These are phyloP conservation scores for Eurois occulta DNA, from an alignment of 2,888 invertebrate genomes.

Conservation along the genomic window DNA sequence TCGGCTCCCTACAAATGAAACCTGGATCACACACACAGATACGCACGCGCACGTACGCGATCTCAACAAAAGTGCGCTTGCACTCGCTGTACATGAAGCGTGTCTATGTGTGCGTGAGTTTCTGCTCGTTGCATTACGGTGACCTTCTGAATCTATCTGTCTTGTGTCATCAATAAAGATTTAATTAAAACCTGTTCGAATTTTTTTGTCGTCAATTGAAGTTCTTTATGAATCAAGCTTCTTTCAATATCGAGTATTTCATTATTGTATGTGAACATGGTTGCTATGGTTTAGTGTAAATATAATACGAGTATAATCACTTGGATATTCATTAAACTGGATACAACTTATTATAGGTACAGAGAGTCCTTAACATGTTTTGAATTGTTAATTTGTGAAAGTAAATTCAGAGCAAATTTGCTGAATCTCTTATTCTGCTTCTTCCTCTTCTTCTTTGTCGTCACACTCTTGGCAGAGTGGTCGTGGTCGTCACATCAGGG, in stretches of 20 bases:
- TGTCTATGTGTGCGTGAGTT: not conserved
- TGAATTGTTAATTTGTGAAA: too few relatives aligned
- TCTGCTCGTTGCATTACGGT: not conserved
- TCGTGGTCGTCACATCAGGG: too few relatives aligned
- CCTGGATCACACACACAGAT: not conserved
- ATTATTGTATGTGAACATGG: not conserved
- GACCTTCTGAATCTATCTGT: not conserved
- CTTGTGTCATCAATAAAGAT: constrained; percentile 22
- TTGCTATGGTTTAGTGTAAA: not conserved
- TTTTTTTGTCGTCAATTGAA: constrained; percentile 47
- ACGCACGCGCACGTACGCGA: too few relatives aligned
- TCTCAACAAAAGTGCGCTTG: not conserved
- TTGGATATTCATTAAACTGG: not conserved
- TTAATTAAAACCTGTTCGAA: constrained; percentile 60
- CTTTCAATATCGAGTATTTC: constrained; percentile 37
- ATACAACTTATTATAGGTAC: not conserved
- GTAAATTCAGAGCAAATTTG: too few relatives aligned
- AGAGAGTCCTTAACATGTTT: too few relatives aligned
- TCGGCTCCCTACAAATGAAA: not conserved
- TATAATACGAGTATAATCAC: not conserved
- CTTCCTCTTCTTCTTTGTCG: too few relatives aligned
- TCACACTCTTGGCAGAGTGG: too few relatives aligned
- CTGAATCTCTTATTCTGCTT: too few relatives aligned
- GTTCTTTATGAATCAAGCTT: constrained; percentile 35
- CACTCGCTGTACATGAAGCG: not conserved